Base-by-base conservation (phyloP, 2,888 invertebrate genomes). In the Lasioglossum marginatum region DNA sequence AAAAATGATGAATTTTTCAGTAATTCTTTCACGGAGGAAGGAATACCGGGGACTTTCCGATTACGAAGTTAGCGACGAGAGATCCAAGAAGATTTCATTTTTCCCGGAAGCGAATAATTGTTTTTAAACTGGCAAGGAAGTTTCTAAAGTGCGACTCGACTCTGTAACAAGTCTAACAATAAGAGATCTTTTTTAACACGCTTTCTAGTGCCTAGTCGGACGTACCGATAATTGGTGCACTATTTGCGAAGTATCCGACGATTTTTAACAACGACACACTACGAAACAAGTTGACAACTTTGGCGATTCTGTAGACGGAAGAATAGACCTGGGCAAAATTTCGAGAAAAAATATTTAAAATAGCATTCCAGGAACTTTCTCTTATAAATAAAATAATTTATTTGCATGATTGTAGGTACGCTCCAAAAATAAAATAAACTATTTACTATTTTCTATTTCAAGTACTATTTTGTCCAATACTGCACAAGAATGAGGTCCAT, bases 51-150 rank as follows among this genome's bases (percentile, higher is more conserved):
- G 23, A 34, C 34, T 34, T 66, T 31, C 34, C 66, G 31, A 66
- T 66, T 34, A 66, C 66, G 37, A 68, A 68, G 34, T 23, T 23
- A 68, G 23, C 34, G 16, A 37, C 19, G 66, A 19, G 4, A 16
- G 27, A 27, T 60, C 60, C 60, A 14, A 27, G 14, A 27, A 66
- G 34, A 66, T 66, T 34, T 16, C 8, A 66, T 66, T 19, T 66
- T 66, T 66, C 66, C 66, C 66, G 8, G 66, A 23, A 68, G 19
- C 66, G 66, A 68, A 37, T 68, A 68, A 68, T 68, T 68, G 66
- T 68, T 34, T 68, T 68, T 68, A 34, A 37, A 37, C 66, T 23
- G 8, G 23, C 1, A 10, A 23, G 1, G 4, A 23, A 68, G 66
- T 68, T 68, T 68, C 66, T 3, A 23, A 34, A 68, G 66, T 37